Evolutionary conservation across 30 jellyfish, hydroid and myxozoan species (phyloP).

Genomic region (Morbakka virulenta): DNA sequence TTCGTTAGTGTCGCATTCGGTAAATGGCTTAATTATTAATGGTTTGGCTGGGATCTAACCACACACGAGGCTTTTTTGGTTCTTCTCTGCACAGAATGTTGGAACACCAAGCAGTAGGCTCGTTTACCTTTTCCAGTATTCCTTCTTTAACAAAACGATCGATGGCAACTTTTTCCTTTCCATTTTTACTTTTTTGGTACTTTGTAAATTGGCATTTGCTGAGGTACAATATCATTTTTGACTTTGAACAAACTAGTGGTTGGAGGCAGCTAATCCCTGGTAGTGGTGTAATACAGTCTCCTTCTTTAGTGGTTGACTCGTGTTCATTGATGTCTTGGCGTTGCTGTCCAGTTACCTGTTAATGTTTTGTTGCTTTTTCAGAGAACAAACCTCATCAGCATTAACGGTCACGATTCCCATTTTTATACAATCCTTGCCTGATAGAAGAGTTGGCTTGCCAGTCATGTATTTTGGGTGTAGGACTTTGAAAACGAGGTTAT

Average conservation of each 20-base stretch:
- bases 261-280: background rate
- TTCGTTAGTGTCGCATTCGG: background rate
- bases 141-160: background rate
- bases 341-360: too few relatives aligned
- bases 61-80: background rate
- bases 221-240: background rate
- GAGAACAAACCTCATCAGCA: background rate
- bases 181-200: background rate
- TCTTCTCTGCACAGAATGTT: background rate
- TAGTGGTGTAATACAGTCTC: too few relatives aligned
- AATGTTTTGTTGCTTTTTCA: too few relatives aligned
- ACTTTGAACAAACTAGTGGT: background rate
- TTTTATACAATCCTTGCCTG: too few relatives aligned
- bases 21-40: background rate
- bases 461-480: background rate
- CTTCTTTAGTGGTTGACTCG: too few relatives aligned
- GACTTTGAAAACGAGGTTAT: background rate
- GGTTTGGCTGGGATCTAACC: background rate
- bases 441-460: too few relatives aligned
- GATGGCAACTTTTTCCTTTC: background rate
- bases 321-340: too few relatives aligned
- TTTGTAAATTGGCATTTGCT: background rate
- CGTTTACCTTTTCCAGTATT: background rate
- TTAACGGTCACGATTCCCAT: background rate
- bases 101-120: background rate